phyloP scores from a whole-genome alignment of 2,888 invertebrate genomes.

The Diogma glabrata region DNA sequence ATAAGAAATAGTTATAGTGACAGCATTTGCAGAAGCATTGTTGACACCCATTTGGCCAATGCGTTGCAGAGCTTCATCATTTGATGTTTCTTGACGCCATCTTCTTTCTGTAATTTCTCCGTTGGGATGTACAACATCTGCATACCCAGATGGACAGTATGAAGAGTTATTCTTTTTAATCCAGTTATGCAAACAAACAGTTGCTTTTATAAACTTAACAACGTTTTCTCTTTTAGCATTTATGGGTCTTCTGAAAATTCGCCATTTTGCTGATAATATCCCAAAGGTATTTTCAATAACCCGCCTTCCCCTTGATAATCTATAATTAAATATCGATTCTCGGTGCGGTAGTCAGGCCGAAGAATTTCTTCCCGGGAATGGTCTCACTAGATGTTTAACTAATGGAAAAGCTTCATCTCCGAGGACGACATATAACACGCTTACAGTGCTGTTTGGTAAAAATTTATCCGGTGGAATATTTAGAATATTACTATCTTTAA shows the following conservation, averaged over 20 bases:
- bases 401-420: constrained; percentile 15
- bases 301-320: constrained; percentile 12
- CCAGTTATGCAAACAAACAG: not conserved
- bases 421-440: constrained; percentile 13
- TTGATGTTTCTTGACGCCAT: not conserved
- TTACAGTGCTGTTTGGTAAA: constrained; percentile 11
- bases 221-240: not conserved
- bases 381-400: constrained; percentile 11
- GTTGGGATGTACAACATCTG: not conserved
- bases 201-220: not conserved
- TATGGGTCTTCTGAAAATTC: not conserved
- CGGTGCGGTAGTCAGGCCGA: not conserved
- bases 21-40: not conserved
- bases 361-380: constrained; percentile 10
- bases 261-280: constrained; percentile 9
- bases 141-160: not conserved
- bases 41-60: not conserved
- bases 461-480: constrained; percentile 10
- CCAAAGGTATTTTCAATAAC: constrained; percentile 16
- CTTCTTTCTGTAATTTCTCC: not conserved
- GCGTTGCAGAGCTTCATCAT: not conserved
- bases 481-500: constrained; percentile 1
- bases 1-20: not conserved
- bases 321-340: constrained; percentile 12
- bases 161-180: not conserved